Percentiles rank a stretch among this genome's conserved stretches.
Conservation (phyloP, 2,113 vertebrate genomes). For the Myodes glareolus region DNA sequence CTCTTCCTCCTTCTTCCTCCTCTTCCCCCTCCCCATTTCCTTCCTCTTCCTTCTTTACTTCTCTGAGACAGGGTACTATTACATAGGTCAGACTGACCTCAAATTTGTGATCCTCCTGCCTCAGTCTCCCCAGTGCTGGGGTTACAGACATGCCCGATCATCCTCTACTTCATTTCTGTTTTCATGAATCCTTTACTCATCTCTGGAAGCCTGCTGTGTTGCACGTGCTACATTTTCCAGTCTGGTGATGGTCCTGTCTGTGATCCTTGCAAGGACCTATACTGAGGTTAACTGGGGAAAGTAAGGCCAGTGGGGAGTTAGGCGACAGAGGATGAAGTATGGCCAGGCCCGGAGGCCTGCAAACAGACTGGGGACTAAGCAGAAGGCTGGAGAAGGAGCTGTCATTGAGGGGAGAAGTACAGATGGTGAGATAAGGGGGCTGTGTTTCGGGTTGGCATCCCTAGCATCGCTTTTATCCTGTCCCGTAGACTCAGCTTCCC, state of each 20-base stretch:
- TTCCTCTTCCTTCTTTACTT: neutral
- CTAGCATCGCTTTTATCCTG: neutral
- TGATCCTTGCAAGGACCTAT: neutral
- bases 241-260: neutral
- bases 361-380: neutral
- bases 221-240: no score
- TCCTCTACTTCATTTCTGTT: neutral
- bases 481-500: constrained; percentile 80
- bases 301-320: neutral
- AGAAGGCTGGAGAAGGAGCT: neutral
- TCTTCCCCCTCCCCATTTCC: neutral
- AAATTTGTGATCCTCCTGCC: neutral
- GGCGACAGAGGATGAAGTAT: no score
- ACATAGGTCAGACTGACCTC: neutral
- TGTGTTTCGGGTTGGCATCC: neutral
- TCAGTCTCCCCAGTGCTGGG: neutral
- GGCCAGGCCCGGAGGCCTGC: neutral
- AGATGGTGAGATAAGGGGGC: neutral
- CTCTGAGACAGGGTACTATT: neutral
- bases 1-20: neutral
- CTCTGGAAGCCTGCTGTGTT: neutral
- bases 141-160: neutral
- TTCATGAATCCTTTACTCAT: neutral
- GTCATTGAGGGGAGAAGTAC: neutral
- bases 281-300: neutral